Base-by-base conservation (phyloP, 2,888 invertebrate genomes). In the Polydrusus cervinus region DNA sequence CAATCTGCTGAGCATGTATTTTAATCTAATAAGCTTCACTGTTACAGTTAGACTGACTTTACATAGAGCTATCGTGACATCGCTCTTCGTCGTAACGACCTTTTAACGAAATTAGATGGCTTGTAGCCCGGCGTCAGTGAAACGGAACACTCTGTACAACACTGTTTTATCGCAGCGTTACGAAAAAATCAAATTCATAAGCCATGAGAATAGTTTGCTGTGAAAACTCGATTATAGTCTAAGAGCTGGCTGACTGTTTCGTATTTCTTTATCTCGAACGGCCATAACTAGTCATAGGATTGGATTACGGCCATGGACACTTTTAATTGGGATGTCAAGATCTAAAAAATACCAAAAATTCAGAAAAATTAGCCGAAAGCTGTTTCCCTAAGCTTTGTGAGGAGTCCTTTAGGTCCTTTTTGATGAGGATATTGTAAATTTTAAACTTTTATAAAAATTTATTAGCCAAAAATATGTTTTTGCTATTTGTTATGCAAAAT, bases 61-160 rank as follows among this genome's bases (percentile, higher is more conserved):
- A 75, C 75, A 75, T 72, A 75, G 68, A 71, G 67, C 68, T 71
- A 75, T 75, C 75, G 75, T 75, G 75, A 75, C 75, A 75, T 75
- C 71, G 67, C 71, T 71, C 61, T 66, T 75, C 74, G 65, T 70
- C 70, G 70, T 75, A 75, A 75, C 70, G 66, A 75, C 74, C 74
- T 75, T 75, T 75, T 75, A 75, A 75, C 74, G 70, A 75, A 75
- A 75, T 75, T 75, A 75, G 74, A 75, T 75, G 66, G 74, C 74
- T 66, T 65, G 74, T 75, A 71, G 70, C 65, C 65, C 70, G 74
- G 74, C 70, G 70, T 71, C 74, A 75, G 53, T 61, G 70, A 70
- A 75, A 71, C 74, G 74, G 70, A 75, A 75, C 70, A 66, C 70
- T 71, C 70, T 66, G 74, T 75, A 71, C 66, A 70, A 66, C 65